Evolutionary conservation across 2,888 invertebrate species (phyloP).

Genomic region (Pediacus dermestoides): DNA sequence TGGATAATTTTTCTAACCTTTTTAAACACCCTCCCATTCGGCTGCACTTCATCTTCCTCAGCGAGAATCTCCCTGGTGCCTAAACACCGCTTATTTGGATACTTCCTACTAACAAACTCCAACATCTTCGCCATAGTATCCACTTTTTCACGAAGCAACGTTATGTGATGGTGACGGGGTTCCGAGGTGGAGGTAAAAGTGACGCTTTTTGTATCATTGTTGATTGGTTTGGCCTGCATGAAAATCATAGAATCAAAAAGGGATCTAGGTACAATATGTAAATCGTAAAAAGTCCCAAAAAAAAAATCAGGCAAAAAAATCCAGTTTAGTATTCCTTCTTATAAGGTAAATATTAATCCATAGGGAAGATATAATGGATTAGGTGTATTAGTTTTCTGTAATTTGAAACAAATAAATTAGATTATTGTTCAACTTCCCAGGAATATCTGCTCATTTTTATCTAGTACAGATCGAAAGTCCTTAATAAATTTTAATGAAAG

Average conservation of each 20-base stretch:
- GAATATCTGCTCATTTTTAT: no score
- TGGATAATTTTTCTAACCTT: slow-evolving; percentile 62
- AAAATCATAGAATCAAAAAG: neutral
- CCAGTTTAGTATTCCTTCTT: no score
- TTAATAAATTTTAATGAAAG: no score
- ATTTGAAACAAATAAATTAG: no score
- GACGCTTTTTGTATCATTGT: slow-evolving; percentile 61
- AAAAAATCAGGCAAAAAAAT: no score
- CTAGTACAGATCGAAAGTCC: no score
- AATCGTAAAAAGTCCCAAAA: no score
- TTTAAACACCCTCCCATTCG: slow-evolving; percentile 92
- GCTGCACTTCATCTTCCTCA: slow-evolving; percentile 92
- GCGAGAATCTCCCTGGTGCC: slow-evolving; percentile 87
- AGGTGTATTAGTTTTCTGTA: no score
- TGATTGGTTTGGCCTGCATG: slow-evolving; percentile 66
- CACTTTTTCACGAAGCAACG: slow-evolving; percentile 71
- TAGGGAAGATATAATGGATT: no score
- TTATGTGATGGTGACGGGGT: slow-evolving; percentile 68
- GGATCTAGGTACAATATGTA: no score
- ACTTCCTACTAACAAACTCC: slow-evolving; percentile 70
- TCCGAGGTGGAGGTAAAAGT: slow-evolving; percentile 70
- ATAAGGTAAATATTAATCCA: no score
- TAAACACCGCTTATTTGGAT: slow-evolving; percentile 72
- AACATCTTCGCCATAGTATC: slow-evolving; percentile 83
- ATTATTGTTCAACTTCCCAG: no score